Base-by-base conservation (phyloP, 2,888 invertebrate species). In the Lucinisca nassula region DNA sequence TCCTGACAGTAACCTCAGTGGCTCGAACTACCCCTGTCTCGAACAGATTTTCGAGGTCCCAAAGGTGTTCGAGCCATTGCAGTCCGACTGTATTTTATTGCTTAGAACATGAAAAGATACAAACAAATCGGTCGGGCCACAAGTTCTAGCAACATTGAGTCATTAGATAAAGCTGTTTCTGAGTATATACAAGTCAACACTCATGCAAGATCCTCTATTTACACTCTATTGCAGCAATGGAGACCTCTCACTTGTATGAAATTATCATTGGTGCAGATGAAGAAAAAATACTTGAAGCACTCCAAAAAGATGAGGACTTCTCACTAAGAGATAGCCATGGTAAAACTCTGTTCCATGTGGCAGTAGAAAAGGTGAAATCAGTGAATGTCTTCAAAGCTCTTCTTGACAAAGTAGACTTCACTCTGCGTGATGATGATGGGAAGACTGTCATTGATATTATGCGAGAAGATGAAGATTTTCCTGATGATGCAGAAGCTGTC, bases 401-500 rank as follows among this genome's bases (percentile, higher is more conserved):
- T 1, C 61, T 93, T 14, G 83, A 90, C 10, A 90, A 89, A 61
- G 85, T 92, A 1, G 92, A 93, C 79, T 77, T 93, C 24, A 83
- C 90, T 0, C 70, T 87, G 4, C 70, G 90, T 45, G 91, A 93
- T 76, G 77, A 82, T 32, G 88, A 91, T 24, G 92, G 94, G 12
- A 78, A 93, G 40, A 91, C 90, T 0, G 91, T 92, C 14, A 79
- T 93, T n/a, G 93, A 93, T 73, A 82, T 91, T 0, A 81, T 92
- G 8, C 77, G 84, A n/a, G 81, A 88, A 6, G 86, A 90, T 1
- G 89, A 88, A 37, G 85, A 89, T 14, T 85, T 85, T 4, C 84
- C 88, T 6, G 90, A 91, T 55, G 90, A 87, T 14, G 82, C 82
- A 1, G 92, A 92, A 79, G 72, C 40, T 24, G 88, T 73, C 21